These are phyloP conservation scores for Bedellia somnulentella DNA, from an alignment of 2,888 invertebrate genomes.

Conservation along the genomic window DNA sequence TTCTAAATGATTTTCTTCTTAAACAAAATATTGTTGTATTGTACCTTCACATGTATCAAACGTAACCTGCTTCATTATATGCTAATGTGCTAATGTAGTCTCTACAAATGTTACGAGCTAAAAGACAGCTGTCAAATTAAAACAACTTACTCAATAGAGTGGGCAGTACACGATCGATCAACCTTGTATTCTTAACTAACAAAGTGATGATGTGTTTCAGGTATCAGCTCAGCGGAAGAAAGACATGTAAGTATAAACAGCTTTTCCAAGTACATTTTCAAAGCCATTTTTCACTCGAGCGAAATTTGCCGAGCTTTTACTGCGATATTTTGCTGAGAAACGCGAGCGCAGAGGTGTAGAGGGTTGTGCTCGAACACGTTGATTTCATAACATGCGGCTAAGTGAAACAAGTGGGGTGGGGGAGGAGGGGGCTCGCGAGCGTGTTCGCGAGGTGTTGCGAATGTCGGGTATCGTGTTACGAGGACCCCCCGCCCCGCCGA, in stretches of 20 bases:
- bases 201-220: constrained; percentile 24
- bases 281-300: constrained; percentile 34
- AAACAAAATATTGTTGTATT: too few relatives aligned
- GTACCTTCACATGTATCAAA: too few relatives aligned
- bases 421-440: constrained; percentile 20
- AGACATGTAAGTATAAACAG: constrained; percentile 47
- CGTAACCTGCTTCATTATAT: constrained; percentile 1
- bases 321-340: constrained; percentile 48
- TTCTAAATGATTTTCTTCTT: too few relatives aligned
- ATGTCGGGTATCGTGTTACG: constrained; percentile 45
- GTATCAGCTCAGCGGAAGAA: constrained; percentile 58
- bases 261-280: constrained; percentile 11
- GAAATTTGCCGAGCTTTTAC: constrained; percentile 20
- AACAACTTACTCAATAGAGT: neutral
- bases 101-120: constrained; percentile 2
- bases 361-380: constrained; percentile 42
- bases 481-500: constrained; percentile 15
- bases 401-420: constrained; percentile 55
- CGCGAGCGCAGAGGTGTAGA: too few relatives aligned
- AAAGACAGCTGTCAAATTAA: constrained; percentile 2
- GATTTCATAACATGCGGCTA: constrained; percentile 57
- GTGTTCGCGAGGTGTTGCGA: constrained; percentile 53
- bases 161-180: too few relatives aligned
- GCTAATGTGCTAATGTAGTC: constrained; percentile 2
- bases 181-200: too few relatives aligned